These are phyloP conservation scores for Hedya salicella DNA, from an alignment of 2,888 invertebrate genomes.

Conservation along the genomic window DNA sequence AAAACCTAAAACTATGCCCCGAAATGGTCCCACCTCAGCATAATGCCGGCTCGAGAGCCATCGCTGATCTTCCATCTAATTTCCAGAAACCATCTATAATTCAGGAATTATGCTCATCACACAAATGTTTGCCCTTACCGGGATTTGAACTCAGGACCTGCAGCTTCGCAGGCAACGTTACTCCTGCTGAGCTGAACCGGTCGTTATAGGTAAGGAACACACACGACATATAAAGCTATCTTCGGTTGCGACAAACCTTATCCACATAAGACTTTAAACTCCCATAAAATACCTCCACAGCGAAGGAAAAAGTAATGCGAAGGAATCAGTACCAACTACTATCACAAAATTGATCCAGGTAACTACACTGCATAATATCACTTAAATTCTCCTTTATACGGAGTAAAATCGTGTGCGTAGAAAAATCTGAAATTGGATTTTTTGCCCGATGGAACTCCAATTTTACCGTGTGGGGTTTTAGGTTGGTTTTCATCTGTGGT, in stretches of 20 bases:
- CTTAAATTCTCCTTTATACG: conserved; percentile 47
- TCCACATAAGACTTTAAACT: conserved; percentile 82
- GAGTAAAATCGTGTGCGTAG: conserved; percentile 55
- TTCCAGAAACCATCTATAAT: too few relatives aligned
- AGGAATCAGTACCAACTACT: conserved; percentile 82
- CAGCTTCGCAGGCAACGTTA: too few relatives aligned
- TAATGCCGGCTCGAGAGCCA: too few relatives aligned
- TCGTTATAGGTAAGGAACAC: conserved; percentile 1
- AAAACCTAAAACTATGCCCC: too few relatives aligned
- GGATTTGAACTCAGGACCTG: too few relatives aligned
- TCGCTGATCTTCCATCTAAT: too few relatives aligned
- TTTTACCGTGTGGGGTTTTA: conserved; percentile 36
- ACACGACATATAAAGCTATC: conserved; percentile 39
- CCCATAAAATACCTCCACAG: conserved; percentile 82
- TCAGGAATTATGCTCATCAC: too few relatives aligned
- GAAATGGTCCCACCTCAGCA: too few relatives aligned
- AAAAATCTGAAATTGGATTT: conserved; percentile 71
- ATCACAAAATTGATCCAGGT: conserved; percentile 81
- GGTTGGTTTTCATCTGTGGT: conserved; percentile 51
- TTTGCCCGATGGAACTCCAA: conserved; percentile 48
- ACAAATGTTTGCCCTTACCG: too few relatives aligned
- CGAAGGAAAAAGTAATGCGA: conserved; percentile 83
- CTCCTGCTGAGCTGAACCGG: too few relatives aligned
- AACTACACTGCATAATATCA: conserved; percentile 53
- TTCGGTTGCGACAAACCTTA: conserved; percentile 50